Conservation (phyloP, 2,888 invertebrate genomes). For the Papilio demoleus region DNA sequence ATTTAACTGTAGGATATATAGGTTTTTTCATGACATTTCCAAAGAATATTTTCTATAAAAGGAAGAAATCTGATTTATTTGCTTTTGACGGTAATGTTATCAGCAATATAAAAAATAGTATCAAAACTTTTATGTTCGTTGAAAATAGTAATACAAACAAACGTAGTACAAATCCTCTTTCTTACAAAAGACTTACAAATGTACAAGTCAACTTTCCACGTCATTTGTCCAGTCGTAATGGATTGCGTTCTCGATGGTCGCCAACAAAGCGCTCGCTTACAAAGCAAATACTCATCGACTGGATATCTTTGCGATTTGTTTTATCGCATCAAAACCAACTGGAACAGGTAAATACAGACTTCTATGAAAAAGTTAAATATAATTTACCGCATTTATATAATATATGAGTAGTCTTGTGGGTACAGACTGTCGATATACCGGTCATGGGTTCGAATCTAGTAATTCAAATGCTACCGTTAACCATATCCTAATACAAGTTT, state of each 20-base stretch:
- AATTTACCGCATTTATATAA: too few species aligned
- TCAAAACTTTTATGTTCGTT: neutral
- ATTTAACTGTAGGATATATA: too few species aligned
- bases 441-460: too few species aligned
- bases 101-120: neutral
- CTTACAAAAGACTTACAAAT: conserved; percentile 50
- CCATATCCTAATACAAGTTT: too few species aligned
- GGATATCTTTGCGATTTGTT: conserved; percentile 21
- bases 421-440: too few species aligned
- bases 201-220: conserved; percentile 72
- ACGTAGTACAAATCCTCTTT: neutral
- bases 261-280: conserved; percentile 64
- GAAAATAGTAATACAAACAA: neutral
- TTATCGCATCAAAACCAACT: conserved; percentile 5
- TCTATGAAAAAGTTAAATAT: too few species aligned
- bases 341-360: neutral
- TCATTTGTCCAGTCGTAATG: conserved; percentile 77
- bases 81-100: too few species aligned
- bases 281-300: conserved; percentile 44
- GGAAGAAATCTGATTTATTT: too few species aligned
- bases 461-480: too few species aligned
- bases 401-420: too few species aligned
- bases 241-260: conserved; percentile 72
- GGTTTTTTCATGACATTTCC: too few species aligned
- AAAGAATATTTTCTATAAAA: too few species aligned